Percentiles rank a stretch among this genome's conserved stretches.
Evolutionary conservation across 2,888 invertebrate genomes (phyloP).

Genomic region (Drosophila emarginata): DNA sequence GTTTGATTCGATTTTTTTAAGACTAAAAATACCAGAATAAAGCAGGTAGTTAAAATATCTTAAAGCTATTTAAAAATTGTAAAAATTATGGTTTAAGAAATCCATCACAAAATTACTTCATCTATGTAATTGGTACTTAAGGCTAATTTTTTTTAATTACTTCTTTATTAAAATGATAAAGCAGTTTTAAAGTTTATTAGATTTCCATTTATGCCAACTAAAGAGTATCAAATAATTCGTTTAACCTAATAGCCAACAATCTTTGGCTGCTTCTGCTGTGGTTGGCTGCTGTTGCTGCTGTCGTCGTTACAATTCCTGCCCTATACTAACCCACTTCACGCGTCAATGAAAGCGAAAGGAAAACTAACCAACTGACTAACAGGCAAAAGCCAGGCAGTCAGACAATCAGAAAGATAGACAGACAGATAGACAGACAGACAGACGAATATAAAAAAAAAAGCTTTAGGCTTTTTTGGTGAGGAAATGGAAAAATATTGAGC

Average conservation of each 20-base stretch:
- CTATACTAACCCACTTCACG: conserved; percentile 68
- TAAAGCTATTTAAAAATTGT: too few species aligned
- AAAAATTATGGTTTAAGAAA: too few species aligned
- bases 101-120: too few species aligned
- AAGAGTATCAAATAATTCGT: conserved; percentile 21
- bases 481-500: conserved; percentile 76
- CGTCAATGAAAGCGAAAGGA: conserved; percentile 78
- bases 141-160: too few species aligned
- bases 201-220: neutral
- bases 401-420: conserved; percentile 2
- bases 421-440: neutral
- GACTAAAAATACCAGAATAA: too few species aligned
- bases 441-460: conserved; percentile 30
- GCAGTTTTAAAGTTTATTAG: neutral
- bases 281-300: conserved; percentile 31
- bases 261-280: conserved; percentile 26
- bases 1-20: too few species aligned
- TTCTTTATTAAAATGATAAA: too few species aligned
- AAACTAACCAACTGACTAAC: conserved; percentile 49
- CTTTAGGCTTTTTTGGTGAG: conserved; percentile 59
- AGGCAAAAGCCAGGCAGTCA: conserved; percentile 13
- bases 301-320: conserved; percentile 54
- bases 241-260: neutral
- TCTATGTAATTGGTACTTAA: too few species aligned
- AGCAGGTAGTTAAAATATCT: too few species aligned